Percentiles rank a stretch among this genome's conserved stretches.
phyloP scores from a whole-genome alignment of 2,888 invertebrate genomes.

The Nasonovia ribisnigri region DNA sequence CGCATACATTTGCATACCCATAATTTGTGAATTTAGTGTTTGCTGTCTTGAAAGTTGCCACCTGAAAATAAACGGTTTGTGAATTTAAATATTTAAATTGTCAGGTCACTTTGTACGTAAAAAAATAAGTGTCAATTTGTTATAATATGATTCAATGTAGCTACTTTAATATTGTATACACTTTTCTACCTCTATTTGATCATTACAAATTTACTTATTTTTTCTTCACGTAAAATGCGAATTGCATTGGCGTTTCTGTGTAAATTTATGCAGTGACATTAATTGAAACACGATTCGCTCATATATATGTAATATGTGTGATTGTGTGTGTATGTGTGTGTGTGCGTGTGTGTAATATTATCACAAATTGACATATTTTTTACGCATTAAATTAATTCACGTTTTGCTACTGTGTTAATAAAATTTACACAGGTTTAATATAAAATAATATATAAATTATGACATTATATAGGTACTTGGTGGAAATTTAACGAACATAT shows the following conservation, averaged over 20 bases:
- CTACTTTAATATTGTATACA: background rate
- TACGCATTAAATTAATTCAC: background rate
- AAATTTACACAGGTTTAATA: background rate
- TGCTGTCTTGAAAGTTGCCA: background rate
- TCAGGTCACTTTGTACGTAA: background rate
- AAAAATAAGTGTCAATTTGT: background rate
- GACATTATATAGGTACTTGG: too few relatives aligned
- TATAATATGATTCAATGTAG: conserved; percentile 3
- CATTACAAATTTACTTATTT: background rate
- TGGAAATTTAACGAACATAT: too few relatives aligned
- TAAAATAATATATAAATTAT: too few relatives aligned
- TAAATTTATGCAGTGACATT: background rate
- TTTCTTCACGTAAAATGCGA: background rate
- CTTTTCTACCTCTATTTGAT: background rate
- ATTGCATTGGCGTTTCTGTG: background rate
- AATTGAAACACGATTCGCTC: background rate
- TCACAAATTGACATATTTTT: background rate
- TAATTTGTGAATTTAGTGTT: background rate
- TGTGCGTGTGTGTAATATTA: background rate
- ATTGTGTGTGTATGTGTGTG: background rate
- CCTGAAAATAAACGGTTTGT: background rate
- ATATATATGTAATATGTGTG: background rate
- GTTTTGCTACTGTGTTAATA: background rate
- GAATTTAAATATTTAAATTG: background rate
- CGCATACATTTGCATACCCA: background rate